phyloP scores from a whole-genome alignment of 1,140 invertebrate species.

The Anoplolepis gracilipes region DNA sequence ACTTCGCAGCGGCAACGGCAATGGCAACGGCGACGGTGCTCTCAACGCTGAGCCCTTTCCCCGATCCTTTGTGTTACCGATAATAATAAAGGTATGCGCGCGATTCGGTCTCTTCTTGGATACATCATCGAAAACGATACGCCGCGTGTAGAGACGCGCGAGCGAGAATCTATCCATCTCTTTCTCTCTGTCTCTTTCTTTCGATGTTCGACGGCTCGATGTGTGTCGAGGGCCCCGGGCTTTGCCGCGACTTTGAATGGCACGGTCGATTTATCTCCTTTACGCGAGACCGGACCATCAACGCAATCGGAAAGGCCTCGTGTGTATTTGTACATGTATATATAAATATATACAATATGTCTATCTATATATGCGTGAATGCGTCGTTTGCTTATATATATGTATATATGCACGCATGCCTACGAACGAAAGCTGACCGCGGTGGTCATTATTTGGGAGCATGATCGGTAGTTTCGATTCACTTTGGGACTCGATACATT shows the following conservation, averaged over 20 bases:
- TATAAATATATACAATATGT: not conserved
- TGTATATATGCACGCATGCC: constrained; percentile 8
- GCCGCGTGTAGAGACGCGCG: constrained; percentile 50
- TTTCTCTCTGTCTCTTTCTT: not conserved
- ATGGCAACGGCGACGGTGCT: constrained; percentile 23
- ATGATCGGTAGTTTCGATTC: constrained; percentile 64
- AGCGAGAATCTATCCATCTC: not conserved
- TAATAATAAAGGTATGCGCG: constrained; percentile 69
- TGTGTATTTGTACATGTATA: no score
- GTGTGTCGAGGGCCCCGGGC: constrained; percentile 44
- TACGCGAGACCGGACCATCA: constrained; percentile 57
- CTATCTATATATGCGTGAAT: constrained; percentile 16
- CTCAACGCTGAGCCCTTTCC: constrained; percentile 3
- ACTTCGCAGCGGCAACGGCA: constrained; percentile 62
- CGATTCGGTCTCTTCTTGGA: constrained; percentile 53
- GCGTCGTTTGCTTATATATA: constrained; percentile 37
- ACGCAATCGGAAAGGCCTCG: constrained; percentile 38
- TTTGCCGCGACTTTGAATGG: constrained; percentile 62
- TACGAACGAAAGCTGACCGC: constrained; percentile 44
- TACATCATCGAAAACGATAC: constrained; percentile 60
- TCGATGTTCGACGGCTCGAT: constrained; percentile 41
- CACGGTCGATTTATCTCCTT: constrained; percentile 63
- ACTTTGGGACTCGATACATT: constrained; percentile 37
- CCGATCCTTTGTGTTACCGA: constrained; percentile 62
- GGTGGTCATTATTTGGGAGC: constrained; percentile 56